Evolutionary conservation across 2,113 vertebrate species (phyloP), one percentile per base, ranked within the genome.

Genomic region (Prolemur simus): DNA sequence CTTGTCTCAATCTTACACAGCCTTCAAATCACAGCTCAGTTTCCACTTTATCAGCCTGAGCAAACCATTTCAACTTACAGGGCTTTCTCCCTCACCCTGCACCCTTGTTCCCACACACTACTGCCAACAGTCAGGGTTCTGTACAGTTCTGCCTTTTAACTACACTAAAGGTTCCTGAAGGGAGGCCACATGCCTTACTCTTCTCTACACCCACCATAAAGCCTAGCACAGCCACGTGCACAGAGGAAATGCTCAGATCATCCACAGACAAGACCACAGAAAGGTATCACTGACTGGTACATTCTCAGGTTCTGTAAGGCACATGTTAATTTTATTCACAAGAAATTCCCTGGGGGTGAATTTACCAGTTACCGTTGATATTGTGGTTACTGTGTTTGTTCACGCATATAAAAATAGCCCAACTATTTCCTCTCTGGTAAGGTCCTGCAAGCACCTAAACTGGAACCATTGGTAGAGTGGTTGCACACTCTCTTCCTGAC

Each of bases 361-460:
- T 73, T 56, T 66, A 54, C 58, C 84, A 82, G 58, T 78, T 88
- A 88, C 81, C 94, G 94, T 68, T 58, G 47, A 42, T 76, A 71
- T n/a, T 97, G 96, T 94, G 96, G 94, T 97, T 77, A 93, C 1
- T 13, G 13, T 13, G 25, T 39, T 81, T 92, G 58, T 49, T 69
- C 27, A 85, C 73, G 66, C 58, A 92, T 47, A 95, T 93, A 97
- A 96, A 98, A 97, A 97, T 81, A 97, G 95, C 49, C 92, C 81
- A 93, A 66, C 54, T 81, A 49, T 66, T 97, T 98, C 96, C 96
- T 97, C 68, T 91, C 71, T 20, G 42, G 21, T 71, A 39, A 77
- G 74, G 60, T 82, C 63, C 80, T 68, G 23, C 84, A 91, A 69
- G 95, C 74, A 85, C 68, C 84, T 90, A 63, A 56, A 89, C 18